Evolutionary conservation across 2,888 invertebrate genomes (phyloP), one percentile per base, ranked within the genome.

Genomic region (Euclidia mi): DNA sequence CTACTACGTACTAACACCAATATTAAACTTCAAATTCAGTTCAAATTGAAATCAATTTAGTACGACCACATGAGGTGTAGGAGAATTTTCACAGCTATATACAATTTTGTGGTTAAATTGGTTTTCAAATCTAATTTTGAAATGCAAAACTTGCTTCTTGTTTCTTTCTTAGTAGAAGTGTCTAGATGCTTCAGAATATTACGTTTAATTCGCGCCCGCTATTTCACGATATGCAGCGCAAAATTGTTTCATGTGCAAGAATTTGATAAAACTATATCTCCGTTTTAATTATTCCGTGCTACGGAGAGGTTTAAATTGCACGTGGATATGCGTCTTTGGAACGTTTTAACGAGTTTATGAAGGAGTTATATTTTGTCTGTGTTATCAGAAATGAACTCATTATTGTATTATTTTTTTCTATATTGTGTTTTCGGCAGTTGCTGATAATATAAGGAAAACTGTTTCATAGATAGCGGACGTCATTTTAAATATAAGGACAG

Each of bases 91-190:
- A 46, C 7, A 46, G 51, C 44, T 41, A 48, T 42, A 41, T 61
- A 57, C 38, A 47, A 47, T 25, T 73, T 63, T 55, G 70, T 44
- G 66, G 66, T 37, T 44, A 71, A 71, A 74, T 71, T 74, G 55
- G 74, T 60, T 73, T 65, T 73, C 48, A 52, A 57, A 71, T 65
- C 62, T 65, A 59, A 69, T 70, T 73, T 70, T 34, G 43, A 40
- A 38, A 57, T 43, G 59, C 28, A 42, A 66, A 70, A 74, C 56
- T 73, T 73, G 57, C 74, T 70, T 66, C 55, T 60, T 73, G 57
- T 71, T 70, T 66, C 55, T 60, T 73, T 70, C 63, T 57, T 60
- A 37, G 45, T 44, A 28, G 43, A 74, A 74, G 57, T 66, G 70
- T 70, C 57, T 37, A 32, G 57, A 56, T 43, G 43, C 43, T 14